phyloP scores from a whole-genome alignment of 30 jellyfish, hydroid and myxozoan species.

The Aurelia sp. region DNA sequence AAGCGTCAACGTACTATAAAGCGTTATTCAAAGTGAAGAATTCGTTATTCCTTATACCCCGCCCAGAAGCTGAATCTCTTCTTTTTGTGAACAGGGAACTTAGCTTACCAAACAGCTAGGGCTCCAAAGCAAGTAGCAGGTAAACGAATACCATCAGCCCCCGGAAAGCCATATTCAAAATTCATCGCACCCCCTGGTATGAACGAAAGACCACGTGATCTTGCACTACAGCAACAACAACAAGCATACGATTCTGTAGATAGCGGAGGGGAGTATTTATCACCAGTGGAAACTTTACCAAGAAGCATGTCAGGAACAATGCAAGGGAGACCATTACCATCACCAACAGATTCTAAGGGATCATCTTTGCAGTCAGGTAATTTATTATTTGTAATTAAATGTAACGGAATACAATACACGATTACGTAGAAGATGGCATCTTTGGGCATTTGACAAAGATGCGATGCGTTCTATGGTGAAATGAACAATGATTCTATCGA shows the following conservation, averaged over 20 bases:
- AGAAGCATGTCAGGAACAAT: conserved; percentile 18
- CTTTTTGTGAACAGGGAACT: conserved; percentile 30
- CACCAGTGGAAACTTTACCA: conserved; percentile 31
- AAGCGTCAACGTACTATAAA: no score
- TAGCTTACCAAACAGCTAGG: conserved; percentile 34
- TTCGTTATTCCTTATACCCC: no score
- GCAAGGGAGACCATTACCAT: conserved; percentile 64
- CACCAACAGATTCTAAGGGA: conserved; percentile 46
- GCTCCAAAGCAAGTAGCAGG: conserved; percentile 47
- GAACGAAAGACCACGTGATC: conserved; percentile 45
- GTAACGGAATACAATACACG: no score
- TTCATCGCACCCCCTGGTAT: conserved; percentile 30
- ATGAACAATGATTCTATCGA: no score
- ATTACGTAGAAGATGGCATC: no score
- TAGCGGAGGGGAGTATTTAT: conserved; percentile 38
- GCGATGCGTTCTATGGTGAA: no score
- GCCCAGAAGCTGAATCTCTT: background rate
- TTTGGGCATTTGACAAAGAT: no score
- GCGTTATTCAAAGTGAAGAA: no score
- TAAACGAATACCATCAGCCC: conserved; percentile 56
- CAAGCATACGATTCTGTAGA: conserved; percentile 7
- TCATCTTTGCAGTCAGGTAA: background rate
- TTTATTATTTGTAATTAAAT: background rate
- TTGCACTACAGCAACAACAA: conserved; percentile 9
- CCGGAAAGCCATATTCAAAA: conserved; percentile 40